Percentiles rank a stretch among this genome's conserved stretches.
Evolutionary conservation across 1,140 invertebrate species (phyloP).

Genomic region (Homalodisca vitripennis): DNA sequence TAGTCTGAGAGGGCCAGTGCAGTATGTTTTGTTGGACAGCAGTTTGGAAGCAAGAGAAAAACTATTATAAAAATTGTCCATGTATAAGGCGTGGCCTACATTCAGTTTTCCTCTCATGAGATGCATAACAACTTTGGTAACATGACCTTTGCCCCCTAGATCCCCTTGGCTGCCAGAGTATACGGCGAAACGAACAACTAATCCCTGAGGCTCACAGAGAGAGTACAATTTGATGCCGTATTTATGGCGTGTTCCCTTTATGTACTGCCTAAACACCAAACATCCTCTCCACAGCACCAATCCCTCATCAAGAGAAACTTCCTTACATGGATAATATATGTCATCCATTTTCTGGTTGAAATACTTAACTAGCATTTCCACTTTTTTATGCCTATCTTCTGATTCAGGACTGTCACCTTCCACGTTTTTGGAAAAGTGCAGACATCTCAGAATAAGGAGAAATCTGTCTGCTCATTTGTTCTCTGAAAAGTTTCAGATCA

Average conservation of each 20-base stretch:
- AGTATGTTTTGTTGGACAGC: not conserved
- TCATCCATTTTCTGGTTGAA: constrained; percentile 42
- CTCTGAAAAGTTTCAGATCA: constrained; percentile 11
- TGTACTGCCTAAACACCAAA: constrained; percentile 2
- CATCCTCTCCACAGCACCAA: constrained; percentile 22
- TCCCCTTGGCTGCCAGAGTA: constrained; percentile 35
- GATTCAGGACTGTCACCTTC: too few relatives aligned
- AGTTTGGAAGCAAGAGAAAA: too few relatives aligned
- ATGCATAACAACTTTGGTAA: constrained; percentile 24
- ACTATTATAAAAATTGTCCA: too few relatives aligned
- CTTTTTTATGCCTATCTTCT: constrained; percentile 29
- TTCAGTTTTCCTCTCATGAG: constrained; percentile 23
- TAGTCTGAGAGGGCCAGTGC: not conserved
- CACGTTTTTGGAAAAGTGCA: too few relatives aligned
- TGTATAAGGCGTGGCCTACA: constrained; percentile 28
- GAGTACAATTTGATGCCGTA: constrained; percentile 28
- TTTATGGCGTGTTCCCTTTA: constrained; percentile 22
- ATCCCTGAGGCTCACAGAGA: constrained; percentile 36
- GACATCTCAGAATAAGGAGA: too few relatives aligned
- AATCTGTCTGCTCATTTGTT: constrained; percentile 22
- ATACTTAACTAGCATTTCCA: constrained; percentile 35
- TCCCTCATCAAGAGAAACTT: constrained; percentile 32
- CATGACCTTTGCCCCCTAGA: constrained; percentile 32
- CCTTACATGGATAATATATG: constrained; percentile 40
- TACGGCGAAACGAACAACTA: constrained; percentile 35